A percentile compares a stretch with the other conserved stretches of the same genome.
phyloP scores from a whole-genome alignment of 2,797 vertebrate species.

The Tragopan temminckii region DNA sequence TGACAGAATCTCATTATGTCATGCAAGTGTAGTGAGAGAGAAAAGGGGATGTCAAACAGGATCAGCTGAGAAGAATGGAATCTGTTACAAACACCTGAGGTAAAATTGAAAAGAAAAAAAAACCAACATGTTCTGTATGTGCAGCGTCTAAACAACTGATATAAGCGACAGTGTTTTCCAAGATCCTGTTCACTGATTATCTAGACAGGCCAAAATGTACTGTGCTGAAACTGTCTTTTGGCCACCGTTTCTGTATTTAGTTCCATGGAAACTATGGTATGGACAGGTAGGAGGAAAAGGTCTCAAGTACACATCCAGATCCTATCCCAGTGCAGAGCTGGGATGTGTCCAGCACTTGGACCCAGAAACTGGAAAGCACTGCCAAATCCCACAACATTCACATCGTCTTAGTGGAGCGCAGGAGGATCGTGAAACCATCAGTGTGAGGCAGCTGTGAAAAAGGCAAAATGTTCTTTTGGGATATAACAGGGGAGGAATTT shows the following conservation, averaged over 20 bases:
- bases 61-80: background rate
- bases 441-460: conserved; percentile 18
- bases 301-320: conserved; percentile 24
- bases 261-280: conserved; percentile 24
- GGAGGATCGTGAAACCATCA: conserved; percentile 22
- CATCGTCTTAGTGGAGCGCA: background rate
- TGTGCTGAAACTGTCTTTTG: background rate
- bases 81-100: background rate
- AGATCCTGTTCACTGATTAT: conserved; percentile 30
- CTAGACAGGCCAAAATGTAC: background rate
- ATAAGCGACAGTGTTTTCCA: background rate
- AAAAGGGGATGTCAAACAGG: background rate
- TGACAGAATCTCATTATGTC: background rate
- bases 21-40: background rate
- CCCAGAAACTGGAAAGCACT: background rate
- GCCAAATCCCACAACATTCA: conserved; percentile 60
- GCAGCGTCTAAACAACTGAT: background rate
- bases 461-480: background rate
- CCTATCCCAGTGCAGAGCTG: conserved; percentile 26
- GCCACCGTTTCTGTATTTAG: background rate
- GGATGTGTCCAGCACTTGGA: conserved; percentile 37
- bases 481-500: background rate
- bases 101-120: background rate
- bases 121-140: rapidly evolving
- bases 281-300: conserved; percentile 64